phyloP scores from a whole-genome alignment of 1,140 invertebrate species.

The Halyomorpha halys region DNA sequence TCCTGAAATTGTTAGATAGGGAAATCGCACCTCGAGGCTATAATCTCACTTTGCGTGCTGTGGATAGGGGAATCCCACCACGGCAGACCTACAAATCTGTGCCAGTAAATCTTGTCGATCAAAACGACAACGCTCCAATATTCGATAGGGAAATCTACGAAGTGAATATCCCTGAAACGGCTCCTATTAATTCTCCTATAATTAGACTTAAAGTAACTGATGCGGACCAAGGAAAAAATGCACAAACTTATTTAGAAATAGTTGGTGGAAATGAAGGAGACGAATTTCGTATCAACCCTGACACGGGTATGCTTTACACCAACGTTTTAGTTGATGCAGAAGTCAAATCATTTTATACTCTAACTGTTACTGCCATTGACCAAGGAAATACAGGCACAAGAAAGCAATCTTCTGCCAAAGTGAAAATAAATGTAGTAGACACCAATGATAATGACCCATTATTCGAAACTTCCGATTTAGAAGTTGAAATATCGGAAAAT shows the following conservation, averaged over 20 bases:
- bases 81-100: constrained; percentile 61
- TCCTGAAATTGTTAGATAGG: constrained; percentile 63
- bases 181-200: constrained; percentile 77
- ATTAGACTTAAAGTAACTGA: constrained; percentile 77
- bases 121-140: constrained; percentile 76
- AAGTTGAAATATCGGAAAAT: constrained; percentile 71
- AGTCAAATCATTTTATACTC: constrained; percentile 71
- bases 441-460: constrained; percentile 86
- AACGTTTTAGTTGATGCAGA: constrained; percentile 78
- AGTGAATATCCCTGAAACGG: constrained; percentile 75
- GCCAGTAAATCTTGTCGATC: constrained; percentile 63
- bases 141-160: constrained; percentile 84
- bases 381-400: constrained; percentile 71
- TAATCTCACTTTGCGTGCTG: constrained; percentile 74
- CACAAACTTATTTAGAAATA: constrained; percentile 74
- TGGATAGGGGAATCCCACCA: constrained; percentile 70
- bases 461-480: constrained; percentile 60
- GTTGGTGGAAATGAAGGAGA: constrained; percentile 83
- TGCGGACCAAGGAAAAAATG: constrained; percentile 69
- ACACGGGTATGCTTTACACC: constrained; percentile 82
- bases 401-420: constrained; percentile 77
- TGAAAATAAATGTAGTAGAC: constrained; percentile 78
- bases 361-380: constrained; percentile 84
- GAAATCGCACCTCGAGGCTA: constrained; percentile 66
- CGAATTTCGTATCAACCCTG: constrained; percentile 76